Evolutionary conservation across 2,113 vertebrate genomes (phyloP).

Genomic region (Pomatostomus ruficeps): DNA sequence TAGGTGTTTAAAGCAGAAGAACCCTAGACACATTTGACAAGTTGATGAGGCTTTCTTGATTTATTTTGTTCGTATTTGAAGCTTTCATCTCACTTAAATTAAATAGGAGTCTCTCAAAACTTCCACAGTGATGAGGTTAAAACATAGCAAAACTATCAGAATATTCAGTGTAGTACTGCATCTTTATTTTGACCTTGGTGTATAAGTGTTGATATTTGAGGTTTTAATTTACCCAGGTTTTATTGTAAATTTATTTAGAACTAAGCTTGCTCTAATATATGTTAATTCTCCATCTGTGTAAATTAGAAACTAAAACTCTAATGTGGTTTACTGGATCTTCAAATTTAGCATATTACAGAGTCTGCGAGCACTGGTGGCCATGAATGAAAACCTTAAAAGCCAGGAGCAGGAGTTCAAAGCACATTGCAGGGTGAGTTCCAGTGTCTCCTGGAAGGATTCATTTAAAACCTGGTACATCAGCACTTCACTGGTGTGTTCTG

Average conservation of each 20-base stretch:
- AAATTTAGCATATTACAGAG: slow-evolving; percentile 82
- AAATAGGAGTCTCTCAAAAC: not conserved
- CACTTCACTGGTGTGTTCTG: not conserved
- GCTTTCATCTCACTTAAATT: not conserved
- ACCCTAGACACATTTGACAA: not conserved
- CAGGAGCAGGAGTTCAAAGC: slow-evolving; percentile 93
- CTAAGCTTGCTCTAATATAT: not conserved
- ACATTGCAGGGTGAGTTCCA: slow-evolving; percentile 87
- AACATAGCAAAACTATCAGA: not conserved
- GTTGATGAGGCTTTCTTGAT: not conserved
- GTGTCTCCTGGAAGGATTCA: not conserved
- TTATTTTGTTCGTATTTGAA: not conserved
- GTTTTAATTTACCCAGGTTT: not conserved
- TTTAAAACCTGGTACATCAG: not conserved
- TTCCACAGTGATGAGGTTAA: not conserved
- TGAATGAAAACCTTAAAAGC: slow-evolving; percentile 91
- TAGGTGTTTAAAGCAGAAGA: not conserved
- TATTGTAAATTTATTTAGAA: not conserved
- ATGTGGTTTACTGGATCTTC: not conserved
- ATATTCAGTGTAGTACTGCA: not conserved
- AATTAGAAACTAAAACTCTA: not conserved
- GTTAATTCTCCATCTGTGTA: not conserved
- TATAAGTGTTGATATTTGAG: not conserved
- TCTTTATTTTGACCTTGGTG: not conserved
- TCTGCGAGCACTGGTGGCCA: slow-evolving; percentile 84